phyloP scores from a whole-genome alignment of 2,113 vertebrate genomes.

The Phrynosoma blainvillii region DNA sequence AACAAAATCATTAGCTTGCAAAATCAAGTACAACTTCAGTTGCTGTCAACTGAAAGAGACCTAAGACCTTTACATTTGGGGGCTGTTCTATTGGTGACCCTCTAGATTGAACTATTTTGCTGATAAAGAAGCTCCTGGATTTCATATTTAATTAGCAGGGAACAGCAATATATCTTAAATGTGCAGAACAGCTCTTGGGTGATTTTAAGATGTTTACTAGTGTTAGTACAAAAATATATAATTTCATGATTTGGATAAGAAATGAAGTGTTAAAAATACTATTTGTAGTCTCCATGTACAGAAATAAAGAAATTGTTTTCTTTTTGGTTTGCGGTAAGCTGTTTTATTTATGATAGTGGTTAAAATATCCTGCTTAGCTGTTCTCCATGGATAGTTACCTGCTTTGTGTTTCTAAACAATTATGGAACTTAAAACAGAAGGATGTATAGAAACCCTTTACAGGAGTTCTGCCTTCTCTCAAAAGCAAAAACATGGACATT shows the following conservation, averaged over 20 bases:
- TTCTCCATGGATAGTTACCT: conserved; percentile 29
- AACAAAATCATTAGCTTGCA: conserved; percentile 4
- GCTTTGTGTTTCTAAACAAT: conserved; percentile 40
- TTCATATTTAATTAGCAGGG: conserved; percentile 65
- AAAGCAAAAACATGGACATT: conserved; percentile 38
- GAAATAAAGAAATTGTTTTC: conserved; percentile 77
- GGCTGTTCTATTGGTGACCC: conserved; percentile 59
- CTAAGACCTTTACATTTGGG: conserved; percentile 50
- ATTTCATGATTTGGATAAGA: conserved; percentile 81
- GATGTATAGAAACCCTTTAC: conserved; percentile 33
- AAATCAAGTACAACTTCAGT: conserved; percentile 40
- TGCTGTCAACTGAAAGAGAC: conserved; percentile 48
- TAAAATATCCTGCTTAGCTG: conserved; percentile 45
- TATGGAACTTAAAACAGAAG: conserved; percentile 40
- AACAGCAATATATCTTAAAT: conserved; percentile 77
- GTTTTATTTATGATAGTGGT: conserved; percentile 70
- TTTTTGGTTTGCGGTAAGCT: conserved; percentile 72
- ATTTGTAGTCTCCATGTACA: conserved; percentile 80
- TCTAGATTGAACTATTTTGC: conserved; percentile 59
- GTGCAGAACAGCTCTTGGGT: conserved; percentile 61
- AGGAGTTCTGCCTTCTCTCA: conserved; percentile 42
- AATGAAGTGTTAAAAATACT: conserved; percentile 81
- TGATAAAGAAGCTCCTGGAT: conserved; percentile 63
- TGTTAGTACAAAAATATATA: conserved; percentile 78
- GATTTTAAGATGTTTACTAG: conserved; percentile 78